These are phyloP conservation scores for Cheirogaleus major DNA, from an alignment of 2,797 vertebrate species.

Conservation along the genomic window DNA sequence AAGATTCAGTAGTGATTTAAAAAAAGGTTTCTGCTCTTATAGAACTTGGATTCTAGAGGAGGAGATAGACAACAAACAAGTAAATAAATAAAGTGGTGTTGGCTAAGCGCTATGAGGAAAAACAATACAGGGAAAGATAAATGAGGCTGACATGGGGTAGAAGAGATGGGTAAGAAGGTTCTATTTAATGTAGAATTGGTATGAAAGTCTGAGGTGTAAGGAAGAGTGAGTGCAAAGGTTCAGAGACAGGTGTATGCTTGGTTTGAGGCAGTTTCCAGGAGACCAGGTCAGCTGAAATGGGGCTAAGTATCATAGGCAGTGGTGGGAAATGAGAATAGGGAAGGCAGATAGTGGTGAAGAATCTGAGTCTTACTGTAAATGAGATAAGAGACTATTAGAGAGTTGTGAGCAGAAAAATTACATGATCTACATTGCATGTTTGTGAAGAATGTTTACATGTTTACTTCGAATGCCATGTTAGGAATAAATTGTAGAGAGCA, in stretches of 20 bases:
- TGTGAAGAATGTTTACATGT: not conserved
- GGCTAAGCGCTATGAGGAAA: not conserved
- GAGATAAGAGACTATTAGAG: not conserved
- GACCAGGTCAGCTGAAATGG: not conserved
- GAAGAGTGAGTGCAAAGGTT: not conserved
- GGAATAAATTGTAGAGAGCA: not conserved
- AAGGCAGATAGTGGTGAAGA: not conserved
- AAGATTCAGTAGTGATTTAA: not conserved
- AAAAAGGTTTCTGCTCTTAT: not conserved
- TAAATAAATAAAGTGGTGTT: not conserved
- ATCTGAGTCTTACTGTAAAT: not conserved
- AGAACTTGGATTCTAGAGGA: not conserved
- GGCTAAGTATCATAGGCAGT: not conserved
- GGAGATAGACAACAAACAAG: not conserved
- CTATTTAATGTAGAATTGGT: not conserved
- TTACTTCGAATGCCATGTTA: not conserved
- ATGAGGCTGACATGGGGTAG: not conserved
- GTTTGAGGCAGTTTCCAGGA: not conserved
- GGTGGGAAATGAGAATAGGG: not conserved
- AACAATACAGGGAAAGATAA: not conserved
- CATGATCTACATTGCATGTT: not conserved
- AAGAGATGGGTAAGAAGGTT: not conserved
- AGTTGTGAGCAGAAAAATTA: not conserved
- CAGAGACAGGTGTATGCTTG: not conserved
- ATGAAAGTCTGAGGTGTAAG: not conserved